Evolutionary conservation across 2,797 vertebrate species (phyloP), one percentile per base, ranked within the genome.

Genomic region (Myoxocephalus aenaeus): DNA sequence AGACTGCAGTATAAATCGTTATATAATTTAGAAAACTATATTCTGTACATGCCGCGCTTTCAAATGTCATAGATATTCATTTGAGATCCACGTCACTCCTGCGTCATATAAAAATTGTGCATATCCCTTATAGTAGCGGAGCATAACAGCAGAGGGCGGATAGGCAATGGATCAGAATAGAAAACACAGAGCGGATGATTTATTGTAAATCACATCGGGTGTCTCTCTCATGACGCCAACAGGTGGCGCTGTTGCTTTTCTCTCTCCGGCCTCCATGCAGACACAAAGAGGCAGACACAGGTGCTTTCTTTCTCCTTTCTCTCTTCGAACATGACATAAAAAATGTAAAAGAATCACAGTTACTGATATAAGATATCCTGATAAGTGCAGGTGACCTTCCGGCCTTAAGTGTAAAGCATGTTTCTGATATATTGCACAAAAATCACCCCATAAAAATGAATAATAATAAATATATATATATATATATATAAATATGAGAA

Each of bases 201-300:
- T 29, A 57, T n/a, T 65, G 58, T 40, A 56, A 61, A 53, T 56
- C 48, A 2, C 14, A 18, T 5, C 4, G 54, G 27, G 83, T 36
- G 42, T 65, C 7, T 81, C 69, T 0, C 14, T 71, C 25, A 1
- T 40, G 57, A 61, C n/a, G 71, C 80, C 93, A 81, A 38, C 63
- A 92, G 92, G 71, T 75, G 90, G 89, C 83, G 18, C 27, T 87
- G 87, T 86, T 90, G 82, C 53, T 27, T 40, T 11, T 3, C 3
- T 58, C n/a, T 50, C 20, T 4, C 0, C 9, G 0, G 70, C 78
- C 67, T 82, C 64, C 61, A 18, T 18, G 6, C 77, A 84, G 80
- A 90, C 82, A 86, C 75, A 85, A 82, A 87, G 82, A 75, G 27
- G 73, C 32, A 82, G n/a, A 74, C 56, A 66, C 59, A 79, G 68